phyloP scores from a whole-genome alignment of 2,888 invertebrate genomes.

The Pyrrhia umbra region DNA sequence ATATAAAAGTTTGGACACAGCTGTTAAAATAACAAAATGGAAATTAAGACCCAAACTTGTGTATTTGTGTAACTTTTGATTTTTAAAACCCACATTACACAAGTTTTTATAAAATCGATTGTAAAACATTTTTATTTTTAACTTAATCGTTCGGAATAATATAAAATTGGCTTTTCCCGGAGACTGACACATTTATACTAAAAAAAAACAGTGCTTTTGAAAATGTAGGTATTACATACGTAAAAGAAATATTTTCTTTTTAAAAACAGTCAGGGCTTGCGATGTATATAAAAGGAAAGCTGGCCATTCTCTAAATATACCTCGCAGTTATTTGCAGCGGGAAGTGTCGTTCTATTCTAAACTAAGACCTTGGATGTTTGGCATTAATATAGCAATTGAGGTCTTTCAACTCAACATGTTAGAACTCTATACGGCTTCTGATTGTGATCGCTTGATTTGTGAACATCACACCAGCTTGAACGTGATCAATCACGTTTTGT shows the following conservation, averaged over 20 bases:
- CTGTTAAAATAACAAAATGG: slow-evolving; percentile 19
- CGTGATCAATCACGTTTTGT: slow-evolving; percentile 18
- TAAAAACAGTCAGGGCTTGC: not conserved
- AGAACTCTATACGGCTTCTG: slow-evolving; percentile 10
- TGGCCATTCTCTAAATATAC: slow-evolving; percentile 30
- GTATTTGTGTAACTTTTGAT: not conserved
- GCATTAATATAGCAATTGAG: slow-evolving; percentile 29
- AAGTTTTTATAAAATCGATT: not conserved
- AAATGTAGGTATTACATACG: not conserved
- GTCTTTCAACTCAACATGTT: slow-evolving; percentile 49
- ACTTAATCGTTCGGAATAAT: not conserved
- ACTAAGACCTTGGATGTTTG: slow-evolving; percentile 42
- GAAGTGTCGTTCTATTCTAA: slow-evolving; percentile 51
- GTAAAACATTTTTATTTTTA: not conserved
- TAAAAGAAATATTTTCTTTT: not conserved
- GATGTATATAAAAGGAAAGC: slow-evolving; percentile 9
- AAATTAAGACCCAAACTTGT: slow-evolving; percentile 7
- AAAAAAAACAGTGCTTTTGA: not conserved
- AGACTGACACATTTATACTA: too few relatives aligned
- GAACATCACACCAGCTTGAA: slow-evolving; percentile 15
- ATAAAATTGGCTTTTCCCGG: not conserved
- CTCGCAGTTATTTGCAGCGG: slow-evolving; percentile 42
- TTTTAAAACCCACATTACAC: not conserved
- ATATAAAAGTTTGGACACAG: slow-evolving; percentile 12
- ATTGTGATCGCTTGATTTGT: slow-evolving; percentile 26